Base-by-base conservation (phyloP, 2,888 invertebrate genomes). In the Drosophila subsilvestris region DNA sequence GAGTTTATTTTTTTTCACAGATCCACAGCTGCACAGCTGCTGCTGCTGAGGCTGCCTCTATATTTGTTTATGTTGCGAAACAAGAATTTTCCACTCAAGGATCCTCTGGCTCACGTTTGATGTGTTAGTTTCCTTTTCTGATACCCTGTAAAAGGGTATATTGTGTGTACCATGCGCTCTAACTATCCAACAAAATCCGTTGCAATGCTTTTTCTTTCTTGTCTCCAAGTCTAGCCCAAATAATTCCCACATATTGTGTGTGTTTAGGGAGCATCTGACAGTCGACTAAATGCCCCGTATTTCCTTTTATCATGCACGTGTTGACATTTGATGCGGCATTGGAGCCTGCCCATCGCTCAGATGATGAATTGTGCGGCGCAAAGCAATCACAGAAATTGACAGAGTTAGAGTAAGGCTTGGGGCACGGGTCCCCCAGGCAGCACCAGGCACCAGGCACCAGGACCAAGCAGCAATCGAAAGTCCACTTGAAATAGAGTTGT, bases 261-360 rank as follows among this genome's bases (percentile, higher is more conserved):
- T n/a, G 5, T 6, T 5, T 12, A 37, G 32, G 4, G 7, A n/a
- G 37, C 14, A 37, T n/a, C n/a, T n/a, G 2, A 1, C 0, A 37
- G 37, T 37, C 37, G 37, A 2, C n/a, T n/a, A 7, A 37, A n/a
- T 0, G 2, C 37, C 17, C 25, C 18, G 14, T 18, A 12, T 54
- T 55, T 59, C 45, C 57, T 72, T 73, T 65, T 70, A 66, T 60
- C 56, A 60, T 57, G 66, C 71, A 71, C 75, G 76, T 75, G 80
- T 70, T 78, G 71, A 78, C 71, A 74, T 76, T 76, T 67, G 69
- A 67, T 72, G 68, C 72, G 71, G 76, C 71, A 72, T 76, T 78
- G 65, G 69, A 65, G 68, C 63, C 71, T 37, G 57, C 48, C 61
- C 57, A 61, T 49, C 61, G 50, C 49, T 55, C 25, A 12, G 44